phyloP scores from a whole-genome alignment of 2,797 vertebrate species.

The Poecilia wingei region DNA sequence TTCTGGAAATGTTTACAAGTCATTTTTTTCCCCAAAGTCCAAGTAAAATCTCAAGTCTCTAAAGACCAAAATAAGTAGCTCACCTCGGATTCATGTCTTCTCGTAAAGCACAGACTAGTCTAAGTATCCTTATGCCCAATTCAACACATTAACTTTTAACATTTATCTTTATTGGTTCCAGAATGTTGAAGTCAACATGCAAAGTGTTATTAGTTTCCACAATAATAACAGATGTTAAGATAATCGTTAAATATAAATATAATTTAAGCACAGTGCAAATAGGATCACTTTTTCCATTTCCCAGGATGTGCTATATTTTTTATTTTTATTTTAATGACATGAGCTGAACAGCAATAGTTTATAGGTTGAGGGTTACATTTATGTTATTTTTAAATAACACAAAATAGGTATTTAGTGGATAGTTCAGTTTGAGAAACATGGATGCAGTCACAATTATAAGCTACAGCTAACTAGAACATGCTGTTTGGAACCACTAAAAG shows the following conservation, averaged over 20 bases:
- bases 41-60: neutral
- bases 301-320: neutral
- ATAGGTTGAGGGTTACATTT: neutral
- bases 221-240: neutral
- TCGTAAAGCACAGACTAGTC: neutral
- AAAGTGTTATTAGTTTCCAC: neutral
- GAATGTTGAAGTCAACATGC: neutral
- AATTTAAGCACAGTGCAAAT: neutral
- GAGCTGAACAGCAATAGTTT: neutral
- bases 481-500: neutral
- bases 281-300: neutral
- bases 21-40: neutral
- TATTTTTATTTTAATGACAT: neutral
- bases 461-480: neutral
- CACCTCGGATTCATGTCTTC: neutral
- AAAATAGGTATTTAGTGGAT: neutral
- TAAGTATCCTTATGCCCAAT: neutral
- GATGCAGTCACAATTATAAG: neutral
- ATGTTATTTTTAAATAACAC: neutral
- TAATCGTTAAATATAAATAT: neutral
- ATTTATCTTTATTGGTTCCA: neutral
- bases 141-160: neutral
- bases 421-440: neutral
- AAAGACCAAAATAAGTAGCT: neutral
- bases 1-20: constrained; percentile 28